These are phyloP conservation scores for Stigmatopora argus DNA, from an alignment of 2,113 vertebrate species.

Conservation along the genomic window DNA sequence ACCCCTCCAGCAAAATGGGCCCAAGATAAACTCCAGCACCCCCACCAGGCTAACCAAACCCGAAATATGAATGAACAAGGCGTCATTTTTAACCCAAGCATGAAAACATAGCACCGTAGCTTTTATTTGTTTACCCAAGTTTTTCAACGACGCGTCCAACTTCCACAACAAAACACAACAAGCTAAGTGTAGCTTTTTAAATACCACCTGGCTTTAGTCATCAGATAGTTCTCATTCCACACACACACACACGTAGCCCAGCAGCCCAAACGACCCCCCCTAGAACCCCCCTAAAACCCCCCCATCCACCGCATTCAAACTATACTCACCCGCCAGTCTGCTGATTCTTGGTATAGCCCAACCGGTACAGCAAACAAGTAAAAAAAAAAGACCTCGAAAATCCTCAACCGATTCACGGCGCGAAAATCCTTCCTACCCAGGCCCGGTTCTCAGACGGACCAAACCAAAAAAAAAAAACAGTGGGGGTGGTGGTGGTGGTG, in stretches of 20 bases:
- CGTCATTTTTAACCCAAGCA: no score
- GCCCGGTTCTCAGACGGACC: no score
- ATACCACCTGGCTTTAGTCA: slow-evolving; percentile 35
- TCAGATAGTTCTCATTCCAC: slow-evolving; percentile 40
- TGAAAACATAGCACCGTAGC: no score
- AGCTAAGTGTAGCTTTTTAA: slow-evolving; percentile 11
- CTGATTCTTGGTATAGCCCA: slow-evolving; percentile 59
- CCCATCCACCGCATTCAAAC: slow-evolving; percentile 21
- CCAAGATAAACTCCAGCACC: no score
- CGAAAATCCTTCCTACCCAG: no score
- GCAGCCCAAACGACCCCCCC: slow-evolving; percentile 11
- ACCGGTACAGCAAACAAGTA: slow-evolving; percentile 67
- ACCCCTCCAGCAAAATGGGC: no score
- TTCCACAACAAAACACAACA: slow-evolving; percentile 42
- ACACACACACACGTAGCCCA: slow-evolving; percentile 32
- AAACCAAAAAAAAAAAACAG: no score
- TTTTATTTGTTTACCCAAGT: slow-evolving; percentile 26
- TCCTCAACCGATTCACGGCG: slow-evolving; percentile 37
- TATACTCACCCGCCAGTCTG: slow-evolving; percentile 78
- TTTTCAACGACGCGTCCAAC: slow-evolving; percentile 50
- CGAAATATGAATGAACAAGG: no score
- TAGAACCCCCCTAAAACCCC: slow-evolving; percentile 2
- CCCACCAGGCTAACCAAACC: no score
- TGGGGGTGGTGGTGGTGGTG: no score
- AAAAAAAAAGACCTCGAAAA: neutral